Base-by-base conservation (phyloP, 2,888 invertebrate species). In the Steinernema hermaphroditum region DNA sequence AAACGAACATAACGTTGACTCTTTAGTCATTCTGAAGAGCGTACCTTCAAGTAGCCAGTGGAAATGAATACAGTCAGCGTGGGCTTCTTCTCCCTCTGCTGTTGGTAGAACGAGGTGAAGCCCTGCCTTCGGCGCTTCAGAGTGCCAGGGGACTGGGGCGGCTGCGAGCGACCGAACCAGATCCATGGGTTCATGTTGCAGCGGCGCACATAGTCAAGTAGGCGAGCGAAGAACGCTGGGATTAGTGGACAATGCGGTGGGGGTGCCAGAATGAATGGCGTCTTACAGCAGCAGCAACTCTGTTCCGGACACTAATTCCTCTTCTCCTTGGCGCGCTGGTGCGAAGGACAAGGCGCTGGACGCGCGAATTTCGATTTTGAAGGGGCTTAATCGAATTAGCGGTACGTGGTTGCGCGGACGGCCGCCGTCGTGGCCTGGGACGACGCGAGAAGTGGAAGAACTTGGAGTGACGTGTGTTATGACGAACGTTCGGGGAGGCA, bases 41-140 rank as follows among this genome's bases (percentile, higher is more conserved):
- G 9, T 73, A 83, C 83, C 81, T 83, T 81, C 49, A 83, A 77
- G 75, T 83, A 83, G 72, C 82, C 81, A 78, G 80, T 82, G 72
- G 82, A 80, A 70, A 83, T 73, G 71, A 83, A 81, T 22, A 83
- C 77, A 22, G 80, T 80, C 32, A 80, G 62, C n/a, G 75, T 80
- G n/a, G 78, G 80, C 41, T 77, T 71, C 49, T 78, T 78, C 41
- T 73, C 75, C 24, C 77, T 29, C 27, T 74, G 44, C 41, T 50
- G 46, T 43, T 78, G 71, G 69, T 77, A 76, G 69, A 71, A 69
- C 54, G 54, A 54, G 12, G 22, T 27, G 54, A 9, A 54, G 6
- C 19, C 54, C 6, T 4, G 9, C 24, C 16, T 16, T 4, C 8
- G 8, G 46, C 16, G n/a, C 19, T n/a, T 4, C 46, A 41, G 14